These are phyloP conservation scores for Sisyra terminalis DNA, from an alignment of 2,888 invertebrate genomes.

Conservation along the genomic window DNA sequence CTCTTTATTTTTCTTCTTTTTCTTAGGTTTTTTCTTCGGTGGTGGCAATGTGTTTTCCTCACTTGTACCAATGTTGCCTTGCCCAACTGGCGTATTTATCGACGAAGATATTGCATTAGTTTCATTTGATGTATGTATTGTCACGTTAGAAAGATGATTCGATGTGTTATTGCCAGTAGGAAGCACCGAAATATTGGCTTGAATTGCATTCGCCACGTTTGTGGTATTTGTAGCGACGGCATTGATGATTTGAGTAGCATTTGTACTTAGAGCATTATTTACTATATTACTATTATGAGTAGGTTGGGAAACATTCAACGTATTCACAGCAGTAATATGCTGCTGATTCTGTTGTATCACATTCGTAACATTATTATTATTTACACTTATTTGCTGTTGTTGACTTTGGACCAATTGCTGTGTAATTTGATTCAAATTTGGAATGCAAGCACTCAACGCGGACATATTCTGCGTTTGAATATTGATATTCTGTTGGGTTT, in stretches of 20 bases:
- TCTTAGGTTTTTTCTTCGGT: constrained; percentile 33
- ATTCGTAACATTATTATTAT: not conserved
- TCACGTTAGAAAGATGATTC: not conserved
- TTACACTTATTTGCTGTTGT: constrained; percentile 1
- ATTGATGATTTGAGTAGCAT: constrained; percentile 6
- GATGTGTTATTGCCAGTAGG: constrained; percentile 5
- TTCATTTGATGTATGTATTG: constrained; percentile 12
- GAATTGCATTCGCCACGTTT: constrained; percentile 8
- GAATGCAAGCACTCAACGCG: constrained; percentile 3
- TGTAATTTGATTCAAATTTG: constrained; percentile 2
- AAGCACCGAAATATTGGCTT: constrained; percentile 16
- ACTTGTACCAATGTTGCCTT: not conserved
- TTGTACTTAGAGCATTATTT: not conserved
- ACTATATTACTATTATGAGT: not conserved
- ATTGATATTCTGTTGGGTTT: constrained; percentile 7
- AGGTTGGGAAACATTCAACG: constrained; percentile 8
- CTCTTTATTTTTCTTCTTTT: constrained; percentile 35
- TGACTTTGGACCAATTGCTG: constrained; percentile 6
- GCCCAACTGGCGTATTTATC: not conserved
- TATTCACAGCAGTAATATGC: constrained; percentile 11
- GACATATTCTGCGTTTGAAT: constrained; percentile 3
- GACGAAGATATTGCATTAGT: constrained; percentile 9
- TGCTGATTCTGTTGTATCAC: constrained; percentile 9
- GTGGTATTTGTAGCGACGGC: constrained; percentile 2
- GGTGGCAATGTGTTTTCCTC: constrained; percentile 21